Evolutionary conservation across 2,113 vertebrate genomes (phyloP).

Genomic region (Nibea albiflora): DNA sequence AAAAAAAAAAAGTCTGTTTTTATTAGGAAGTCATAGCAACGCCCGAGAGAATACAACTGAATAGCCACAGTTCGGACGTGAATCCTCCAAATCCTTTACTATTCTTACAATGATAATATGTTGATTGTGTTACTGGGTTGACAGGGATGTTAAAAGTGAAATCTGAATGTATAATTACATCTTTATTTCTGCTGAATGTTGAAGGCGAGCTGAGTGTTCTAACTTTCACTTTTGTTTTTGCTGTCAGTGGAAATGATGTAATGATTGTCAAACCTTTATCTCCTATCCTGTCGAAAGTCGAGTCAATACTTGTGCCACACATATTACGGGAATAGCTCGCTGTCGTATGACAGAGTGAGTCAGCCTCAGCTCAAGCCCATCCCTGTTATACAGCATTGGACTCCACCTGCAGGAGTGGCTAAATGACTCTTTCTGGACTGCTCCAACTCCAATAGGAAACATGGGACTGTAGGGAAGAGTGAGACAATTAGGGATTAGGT

Average conservation of each 20-base stretch:
- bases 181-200: neutral
- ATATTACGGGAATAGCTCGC: neutral
- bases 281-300: conserved; percentile 1
- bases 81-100: neutral
- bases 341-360: conserved; percentile 43
- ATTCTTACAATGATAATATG: neutral
- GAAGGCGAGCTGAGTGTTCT: neutral
- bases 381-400: conserved; percentile 26
- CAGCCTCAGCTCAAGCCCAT: conserved; percentile 36
- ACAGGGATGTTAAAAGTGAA: neutral
- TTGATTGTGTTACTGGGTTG: neutral
- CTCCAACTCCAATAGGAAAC: conserved; percentile 29
- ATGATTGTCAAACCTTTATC: neutral
- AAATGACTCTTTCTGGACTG: conserved; percentile 21
- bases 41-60: neutral
- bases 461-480: conserved; percentile 23
- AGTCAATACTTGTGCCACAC: conserved; percentile 11
- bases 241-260: neutral
- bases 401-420: conserved; percentile 64
- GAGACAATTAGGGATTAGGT: conserved; percentile 60
- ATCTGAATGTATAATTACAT: neutral
- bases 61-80: neutral
- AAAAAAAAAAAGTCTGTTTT: neutral
- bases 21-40: neutral
- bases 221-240: conserved; percentile 21